Conservation (phyloP, 1,140 invertebrate species). For the Caenorhabditis latens region DNA sequence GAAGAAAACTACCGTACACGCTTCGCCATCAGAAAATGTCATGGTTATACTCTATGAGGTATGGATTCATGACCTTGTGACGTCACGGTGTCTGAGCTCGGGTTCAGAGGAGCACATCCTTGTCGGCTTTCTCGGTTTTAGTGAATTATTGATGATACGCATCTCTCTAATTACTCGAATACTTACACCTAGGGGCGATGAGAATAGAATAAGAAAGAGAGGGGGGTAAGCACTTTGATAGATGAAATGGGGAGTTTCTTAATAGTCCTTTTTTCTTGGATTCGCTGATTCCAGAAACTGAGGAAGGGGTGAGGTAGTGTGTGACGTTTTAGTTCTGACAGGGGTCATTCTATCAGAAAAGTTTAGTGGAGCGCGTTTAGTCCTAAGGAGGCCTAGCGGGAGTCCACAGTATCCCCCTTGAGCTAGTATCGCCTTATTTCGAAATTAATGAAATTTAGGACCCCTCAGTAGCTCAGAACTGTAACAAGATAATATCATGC, state of each 20-base stretch:
- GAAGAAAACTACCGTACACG: constrained; percentile 72
- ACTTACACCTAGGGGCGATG: constrained; percentile 58
- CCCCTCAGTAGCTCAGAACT: no score
- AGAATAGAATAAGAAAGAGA: not conserved
- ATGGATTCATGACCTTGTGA: constrained; percentile 11
- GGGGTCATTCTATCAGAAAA: not conserved
- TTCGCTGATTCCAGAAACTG: not conserved
- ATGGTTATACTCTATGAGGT: constrained; percentile 76
- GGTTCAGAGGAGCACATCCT: not conserved
- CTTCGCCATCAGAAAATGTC: constrained; percentile 77
- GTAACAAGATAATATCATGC: no score
- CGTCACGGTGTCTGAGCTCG: not conserved
- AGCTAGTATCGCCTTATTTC: no score
- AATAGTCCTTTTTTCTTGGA: constrained; percentile 17
- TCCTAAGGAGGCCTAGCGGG: no score
- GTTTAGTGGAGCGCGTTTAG: no score
- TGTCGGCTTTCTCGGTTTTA: not conserved
- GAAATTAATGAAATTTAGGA: no score
- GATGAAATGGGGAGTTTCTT: constrained; percentile 29
- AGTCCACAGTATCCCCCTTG: no score
- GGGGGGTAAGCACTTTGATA: constrained; percentile 12
- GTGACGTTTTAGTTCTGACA: no score
- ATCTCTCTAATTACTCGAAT: constrained; percentile 39
- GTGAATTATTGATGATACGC: constrained; percentile 51
- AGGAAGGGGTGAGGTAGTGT: not conserved